These are phyloP conservation scores for Drosophila suzukii DNA, from an alignment of 1,140 invertebrate genomes.

Conservation along the genomic window DNA sequence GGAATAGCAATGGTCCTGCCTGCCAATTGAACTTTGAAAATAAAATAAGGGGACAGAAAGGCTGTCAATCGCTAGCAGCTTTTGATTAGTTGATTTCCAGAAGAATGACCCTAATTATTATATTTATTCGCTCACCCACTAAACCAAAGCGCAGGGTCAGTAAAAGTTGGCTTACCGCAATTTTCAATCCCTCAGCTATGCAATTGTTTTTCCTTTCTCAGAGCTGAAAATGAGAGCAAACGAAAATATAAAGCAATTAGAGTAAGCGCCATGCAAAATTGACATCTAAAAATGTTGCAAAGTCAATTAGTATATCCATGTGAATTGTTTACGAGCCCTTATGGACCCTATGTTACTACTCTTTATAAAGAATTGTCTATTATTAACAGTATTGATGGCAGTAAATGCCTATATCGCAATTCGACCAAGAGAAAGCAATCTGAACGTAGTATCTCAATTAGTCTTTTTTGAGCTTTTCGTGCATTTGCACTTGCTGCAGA, in stretches of 20 bases:
- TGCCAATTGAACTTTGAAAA: neutral
- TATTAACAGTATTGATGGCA: neutral
- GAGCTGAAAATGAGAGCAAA: neutral
- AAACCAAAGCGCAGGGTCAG: neutral
- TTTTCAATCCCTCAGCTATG: constrained; percentile 28
- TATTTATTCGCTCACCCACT: neutral
- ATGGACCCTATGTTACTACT: neutral
- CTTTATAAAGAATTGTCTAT: neutral
- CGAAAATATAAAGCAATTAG: neutral
- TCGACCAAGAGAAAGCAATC: neutral
- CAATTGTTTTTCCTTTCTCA: neutral
- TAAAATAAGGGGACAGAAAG: neutral
- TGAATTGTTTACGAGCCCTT: neutral
- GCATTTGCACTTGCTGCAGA: constrained; percentile 26
- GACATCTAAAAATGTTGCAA: constrained; percentile 22
- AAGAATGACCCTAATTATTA: constrained; percentile 12
- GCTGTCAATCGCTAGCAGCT: constrained; percentile 9
- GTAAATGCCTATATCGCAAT: too few relatives aligned
- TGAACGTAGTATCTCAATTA: neutral
- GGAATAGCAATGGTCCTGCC: neutral
- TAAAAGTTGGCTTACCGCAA: constrained; percentile 51
- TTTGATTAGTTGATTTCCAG: constrained; percentile 19
- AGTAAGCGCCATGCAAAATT: constrained; percentile 24
- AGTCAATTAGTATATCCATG: constrained; percentile 16
- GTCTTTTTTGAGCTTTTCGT: neutral